phyloP scores from a whole-genome alignment of 2,888 invertebrate species.

The Scaptodrosophila latifasciaeformis region DNA sequence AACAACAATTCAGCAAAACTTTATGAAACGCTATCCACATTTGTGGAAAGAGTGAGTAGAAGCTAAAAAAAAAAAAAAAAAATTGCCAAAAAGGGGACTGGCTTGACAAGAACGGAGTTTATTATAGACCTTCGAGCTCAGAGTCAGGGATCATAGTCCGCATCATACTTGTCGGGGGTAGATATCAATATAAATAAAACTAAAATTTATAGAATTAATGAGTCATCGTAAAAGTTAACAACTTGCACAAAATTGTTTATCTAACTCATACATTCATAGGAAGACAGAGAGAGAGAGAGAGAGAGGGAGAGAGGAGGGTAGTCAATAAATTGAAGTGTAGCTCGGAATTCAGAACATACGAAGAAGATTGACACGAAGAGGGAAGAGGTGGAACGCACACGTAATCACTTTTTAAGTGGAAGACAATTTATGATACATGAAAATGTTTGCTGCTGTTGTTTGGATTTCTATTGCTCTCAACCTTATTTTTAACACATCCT shows the following conservation, averaged over 20 bases:
- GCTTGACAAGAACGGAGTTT: no score
- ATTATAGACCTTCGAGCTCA: no score
- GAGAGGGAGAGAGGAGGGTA: neutral
- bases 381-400: conserved; percentile 52
- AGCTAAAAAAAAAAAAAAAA: no score
- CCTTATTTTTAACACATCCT: no score
- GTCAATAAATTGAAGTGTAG: conserved; percentile 52
- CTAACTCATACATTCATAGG: no score
- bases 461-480: neutral
- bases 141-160: no score
- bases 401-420: conserved; percentile 70
- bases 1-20: conserved; percentile 51
- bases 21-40: no score
- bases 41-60: no score
- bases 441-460: conserved; percentile 44
- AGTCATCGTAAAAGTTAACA: conserved; percentile 68
- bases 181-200: conserved; percentile 25
- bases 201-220: conserved; percentile 55
- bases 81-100: no score
- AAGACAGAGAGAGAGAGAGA: no score
- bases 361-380: no score
- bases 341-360: conserved; percentile 1
- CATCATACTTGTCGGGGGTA: no score
- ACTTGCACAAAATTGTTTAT: conserved; percentile 64
- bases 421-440: conserved; percentile 69